Evolutionary conservation across 2,797 vertebrate species (phyloP).

Genomic region (Falco rusticolus): DNA sequence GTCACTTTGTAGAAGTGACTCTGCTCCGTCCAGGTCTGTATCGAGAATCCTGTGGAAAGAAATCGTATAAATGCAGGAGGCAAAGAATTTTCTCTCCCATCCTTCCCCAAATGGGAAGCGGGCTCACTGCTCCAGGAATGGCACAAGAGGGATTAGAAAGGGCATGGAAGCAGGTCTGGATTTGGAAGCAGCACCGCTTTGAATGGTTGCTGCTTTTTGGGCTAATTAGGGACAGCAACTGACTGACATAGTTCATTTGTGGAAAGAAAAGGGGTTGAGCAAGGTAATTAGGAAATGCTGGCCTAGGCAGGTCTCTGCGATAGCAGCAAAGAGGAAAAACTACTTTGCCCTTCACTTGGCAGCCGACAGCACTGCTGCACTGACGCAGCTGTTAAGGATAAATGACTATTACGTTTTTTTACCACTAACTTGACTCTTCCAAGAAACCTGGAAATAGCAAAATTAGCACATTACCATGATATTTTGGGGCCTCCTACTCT

Average conservation of each 20-base stretch:
- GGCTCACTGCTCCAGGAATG: neutral
- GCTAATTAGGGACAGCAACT: neutral
- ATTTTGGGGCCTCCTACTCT: neutral
- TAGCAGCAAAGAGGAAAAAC: neutral
- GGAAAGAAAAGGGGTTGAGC: neutral
- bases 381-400: neutral
- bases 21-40: neutral
- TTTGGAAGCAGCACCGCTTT: neutral
- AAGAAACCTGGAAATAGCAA: neutral
- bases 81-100: rapidly evolving
- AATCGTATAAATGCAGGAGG: neutral
- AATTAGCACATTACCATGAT: neutral
- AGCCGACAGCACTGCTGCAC: neutral
- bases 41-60: neutral
- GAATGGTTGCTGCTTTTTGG: neutral
- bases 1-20: neutral
- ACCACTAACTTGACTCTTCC: neutral
- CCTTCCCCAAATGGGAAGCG: neutral
- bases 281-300: neutral
- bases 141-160: neutral
- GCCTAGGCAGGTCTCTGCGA: neutral
- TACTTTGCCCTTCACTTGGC: neutral
- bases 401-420: neutral
- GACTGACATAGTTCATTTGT: neutral
- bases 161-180: neutral